phyloP scores from a whole-genome alignment of 2,113 vertebrate species.

The Clupea harengus region DNA sequence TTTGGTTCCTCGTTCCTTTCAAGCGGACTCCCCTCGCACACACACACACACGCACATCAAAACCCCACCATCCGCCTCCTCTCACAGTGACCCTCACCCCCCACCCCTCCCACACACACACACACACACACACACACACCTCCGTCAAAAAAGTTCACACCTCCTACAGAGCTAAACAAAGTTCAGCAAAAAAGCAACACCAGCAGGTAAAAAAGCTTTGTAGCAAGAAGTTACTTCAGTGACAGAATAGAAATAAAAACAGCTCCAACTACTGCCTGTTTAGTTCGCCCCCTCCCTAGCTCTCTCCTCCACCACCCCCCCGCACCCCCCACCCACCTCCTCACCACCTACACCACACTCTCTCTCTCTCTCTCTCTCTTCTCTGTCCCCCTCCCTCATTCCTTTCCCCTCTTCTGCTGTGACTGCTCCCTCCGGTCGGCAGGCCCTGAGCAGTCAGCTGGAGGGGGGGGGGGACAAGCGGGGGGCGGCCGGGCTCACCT shows the following conservation, averaged over 20 bases:
- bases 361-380: conserved; percentile 51
- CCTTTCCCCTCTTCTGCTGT: conserved; percentile 63
- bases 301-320: conserved; percentile 57
- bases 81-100: conserved; percentile 32
- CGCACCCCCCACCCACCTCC: conserved; percentile 16
- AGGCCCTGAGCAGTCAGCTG: conserved; percentile 70
- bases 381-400: conserved; percentile 65
- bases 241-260: conserved; percentile 59
- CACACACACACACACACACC: conserved; percentile 67
- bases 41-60: conserved; percentile 39
- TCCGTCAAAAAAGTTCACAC: conserved; percentile 68
- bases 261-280: conserved; percentile 62
- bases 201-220: conserved; percentile 47
- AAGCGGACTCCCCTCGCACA: conserved; percentile 21
- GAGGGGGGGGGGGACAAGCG: conserved; percentile 55
- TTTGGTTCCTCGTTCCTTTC: conserved; percentile 59
- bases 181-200: conserved; percentile 56
- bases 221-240: conserved; percentile 61
- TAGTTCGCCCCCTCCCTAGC: conserved; percentile 55
- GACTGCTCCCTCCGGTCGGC: conserved; percentile 63
- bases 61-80: conserved; percentile 23
- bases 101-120: conserved; percentile 50
- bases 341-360: conserved; percentile 6
- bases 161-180: conserved; percentile 66
- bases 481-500: conserved; percentile 74